Evolutionary conservation across 2,888 invertebrate species (phyloP), one percentile per base, ranked within the genome.

Genomic region (Vanessa cardui): DNA sequence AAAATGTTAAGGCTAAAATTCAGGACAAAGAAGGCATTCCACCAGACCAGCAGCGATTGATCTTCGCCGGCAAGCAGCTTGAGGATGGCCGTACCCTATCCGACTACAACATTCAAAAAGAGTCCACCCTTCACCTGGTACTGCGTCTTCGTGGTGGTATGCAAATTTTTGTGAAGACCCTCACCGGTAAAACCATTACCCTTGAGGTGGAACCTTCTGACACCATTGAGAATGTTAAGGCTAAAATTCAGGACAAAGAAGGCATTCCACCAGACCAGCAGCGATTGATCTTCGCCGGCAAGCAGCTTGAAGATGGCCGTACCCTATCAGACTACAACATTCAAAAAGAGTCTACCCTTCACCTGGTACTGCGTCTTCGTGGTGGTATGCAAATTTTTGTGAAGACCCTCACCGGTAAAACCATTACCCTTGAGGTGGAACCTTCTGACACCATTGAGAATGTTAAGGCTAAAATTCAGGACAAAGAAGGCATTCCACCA

Each of bases 261-360:
- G 89, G 89, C 0, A 89, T 89, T 5, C 89, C 89, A 1, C 89
- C 89, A 66, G 89, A 89, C 69, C 89, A 89, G 63, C 89, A 89
- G 73, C 76, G 89, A 5, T 60, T 89, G 0, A 89, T 89, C 73
- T 89, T 89, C 18, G 89, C 89, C 6, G 89, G 89, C 0, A 89
- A 89, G 39, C 89, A 89, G 33, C 50, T 89, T 0, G 89, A 89
- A 71, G 89, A 89, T 74, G 89, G 89, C 0, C 85, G 89, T 58
- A 89, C 89, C 0, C 74, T 89, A 0, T 88, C 87, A 0, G 89
- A 89, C 65, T 89, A 89, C 71, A 89, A 89, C 49, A 89, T 89
- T 50, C 89, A 89, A 16, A 89, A 89, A 6, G 88, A 89, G 54
- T 89, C 88, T 0, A 89, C 89, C 0, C 83, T 89, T 0, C 89